phyloP scores from a whole-genome alignment of 2,113 vertebrate species.

The Cyphomyrus plagiostoma region DNA sequence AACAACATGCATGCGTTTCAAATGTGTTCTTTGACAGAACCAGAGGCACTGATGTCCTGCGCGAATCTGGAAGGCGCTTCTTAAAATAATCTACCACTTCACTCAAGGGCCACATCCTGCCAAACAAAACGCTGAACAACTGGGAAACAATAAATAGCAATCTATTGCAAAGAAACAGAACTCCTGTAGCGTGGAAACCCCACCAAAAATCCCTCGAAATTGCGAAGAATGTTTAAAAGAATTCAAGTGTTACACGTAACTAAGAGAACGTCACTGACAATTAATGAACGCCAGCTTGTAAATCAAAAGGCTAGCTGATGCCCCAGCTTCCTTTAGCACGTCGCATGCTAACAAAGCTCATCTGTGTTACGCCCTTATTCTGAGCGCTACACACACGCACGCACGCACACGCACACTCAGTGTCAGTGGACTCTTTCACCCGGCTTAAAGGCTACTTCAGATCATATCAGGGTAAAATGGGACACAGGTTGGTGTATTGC shows the following conservation, averaged over 20 bases:
- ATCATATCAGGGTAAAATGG: not conserved
- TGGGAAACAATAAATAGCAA: conserved; percentile 6
- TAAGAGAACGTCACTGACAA: not conserved
- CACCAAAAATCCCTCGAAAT: not conserved
- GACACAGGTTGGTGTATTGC: not conserved
- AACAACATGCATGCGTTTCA: not conserved
- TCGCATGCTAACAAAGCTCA: not conserved
- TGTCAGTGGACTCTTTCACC: not conserved
- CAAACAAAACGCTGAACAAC: conserved; percentile 7
- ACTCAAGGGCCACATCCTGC: conserved; percentile 7
- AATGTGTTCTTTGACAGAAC: not conserved
- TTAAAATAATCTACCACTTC: conserved; percentile 22
- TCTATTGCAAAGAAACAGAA: not conserved
- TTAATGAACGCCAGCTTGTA: not conserved
- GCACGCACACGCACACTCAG: not conserved
- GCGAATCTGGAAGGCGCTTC: not conserved
- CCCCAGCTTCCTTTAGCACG: not conserved
- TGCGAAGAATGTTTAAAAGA: not conserved
- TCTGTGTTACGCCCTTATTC: not conserved
- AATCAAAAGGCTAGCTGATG: not conserved
- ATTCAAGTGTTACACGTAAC: not conserved
- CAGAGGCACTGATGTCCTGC: not conserved
- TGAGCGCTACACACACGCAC: not conserved
- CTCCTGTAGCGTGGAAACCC: not conserved
- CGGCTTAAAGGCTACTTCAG: conserved; percentile 4